These are phyloP conservation scores for Sceloporus undulatus DNA, from an alignment of 2,113 vertebrate species.

Conservation along the genomic window DNA sequence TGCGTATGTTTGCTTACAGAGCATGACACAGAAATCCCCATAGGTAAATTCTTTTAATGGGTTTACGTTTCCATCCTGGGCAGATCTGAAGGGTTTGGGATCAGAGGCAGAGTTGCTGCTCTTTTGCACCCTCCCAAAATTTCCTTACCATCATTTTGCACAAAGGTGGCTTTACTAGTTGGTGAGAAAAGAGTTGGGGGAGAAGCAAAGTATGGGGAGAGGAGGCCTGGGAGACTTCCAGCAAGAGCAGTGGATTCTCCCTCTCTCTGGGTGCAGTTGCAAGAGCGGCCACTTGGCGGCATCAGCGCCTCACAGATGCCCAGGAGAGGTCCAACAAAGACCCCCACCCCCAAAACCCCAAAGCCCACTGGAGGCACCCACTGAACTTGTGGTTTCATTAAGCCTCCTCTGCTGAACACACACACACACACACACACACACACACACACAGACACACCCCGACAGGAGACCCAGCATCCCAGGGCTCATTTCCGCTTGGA, in stretches of 20 bases:
- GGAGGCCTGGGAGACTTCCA: too few species aligned
- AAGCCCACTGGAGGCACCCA: neutral
- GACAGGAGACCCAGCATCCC: neutral
- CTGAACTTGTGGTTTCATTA: conserved; percentile 21
- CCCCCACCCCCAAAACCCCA: neutral
- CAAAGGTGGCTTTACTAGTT: too few species aligned
- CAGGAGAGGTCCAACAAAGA: neutral
- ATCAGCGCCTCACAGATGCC: neutral
- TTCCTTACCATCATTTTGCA: too few species aligned
- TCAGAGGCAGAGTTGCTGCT: too few species aligned
- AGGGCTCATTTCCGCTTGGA: conserved; percentile 15
- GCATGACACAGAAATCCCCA: too few species aligned
- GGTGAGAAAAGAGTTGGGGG: too few species aligned
- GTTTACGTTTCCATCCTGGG: too few species aligned
- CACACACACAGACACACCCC: neutral
- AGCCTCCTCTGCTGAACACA: neutral
- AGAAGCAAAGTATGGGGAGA: neutral
- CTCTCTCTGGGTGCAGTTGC: neutral
- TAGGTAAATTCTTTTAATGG: too few species aligned
- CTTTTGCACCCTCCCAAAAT: too few species aligned
- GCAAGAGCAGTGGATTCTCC: neutral
- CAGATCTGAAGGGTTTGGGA: too few species aligned
- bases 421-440: neutral
- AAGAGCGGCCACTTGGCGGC: neutral
- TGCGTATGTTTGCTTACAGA: too few species aligned